phyloP scores from a whole-genome alignment of 2,797 vertebrate genomes.

The Morus bassanus region DNA sequence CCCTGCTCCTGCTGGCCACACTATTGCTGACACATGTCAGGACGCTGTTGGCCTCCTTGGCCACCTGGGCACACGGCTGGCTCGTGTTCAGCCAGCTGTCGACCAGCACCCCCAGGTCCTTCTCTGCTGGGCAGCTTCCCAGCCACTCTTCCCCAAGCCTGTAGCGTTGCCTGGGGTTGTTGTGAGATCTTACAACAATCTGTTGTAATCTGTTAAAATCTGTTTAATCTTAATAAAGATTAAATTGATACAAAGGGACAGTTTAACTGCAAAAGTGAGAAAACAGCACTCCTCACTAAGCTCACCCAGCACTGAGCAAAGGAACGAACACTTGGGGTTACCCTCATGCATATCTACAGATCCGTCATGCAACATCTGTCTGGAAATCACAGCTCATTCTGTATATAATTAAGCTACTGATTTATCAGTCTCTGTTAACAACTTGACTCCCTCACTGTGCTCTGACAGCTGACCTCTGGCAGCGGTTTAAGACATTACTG shows the following conservation, averaged over 20 bases:
- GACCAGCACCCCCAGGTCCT: too few species aligned
- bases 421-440: not conserved
- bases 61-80: too few species aligned
- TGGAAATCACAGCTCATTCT: not conserved
- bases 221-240: not conserved
- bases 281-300: not conserved
- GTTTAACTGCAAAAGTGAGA: not conserved
- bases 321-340: not conserved
- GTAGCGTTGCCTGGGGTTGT: too few species aligned
- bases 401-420: not conserved
- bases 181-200: too few species aligned
- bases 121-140: too few species aligned
- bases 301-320: not conserved
- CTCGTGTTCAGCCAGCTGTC: too few species aligned
- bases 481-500: not conserved
- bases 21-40: too few species aligned
- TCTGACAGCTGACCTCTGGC: not conserved
- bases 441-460: not conserved
- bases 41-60: too few species aligned
- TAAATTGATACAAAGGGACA: not conserved
- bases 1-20: too few species aligned
- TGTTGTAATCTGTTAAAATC: too few species aligned
- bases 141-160: too few species aligned
- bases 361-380: not conserved
- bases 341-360: accelerated